Evolutionary conservation across 2,797 vertebrate genomes (phyloP).

Genomic region (Falco cherrug): DNA sequence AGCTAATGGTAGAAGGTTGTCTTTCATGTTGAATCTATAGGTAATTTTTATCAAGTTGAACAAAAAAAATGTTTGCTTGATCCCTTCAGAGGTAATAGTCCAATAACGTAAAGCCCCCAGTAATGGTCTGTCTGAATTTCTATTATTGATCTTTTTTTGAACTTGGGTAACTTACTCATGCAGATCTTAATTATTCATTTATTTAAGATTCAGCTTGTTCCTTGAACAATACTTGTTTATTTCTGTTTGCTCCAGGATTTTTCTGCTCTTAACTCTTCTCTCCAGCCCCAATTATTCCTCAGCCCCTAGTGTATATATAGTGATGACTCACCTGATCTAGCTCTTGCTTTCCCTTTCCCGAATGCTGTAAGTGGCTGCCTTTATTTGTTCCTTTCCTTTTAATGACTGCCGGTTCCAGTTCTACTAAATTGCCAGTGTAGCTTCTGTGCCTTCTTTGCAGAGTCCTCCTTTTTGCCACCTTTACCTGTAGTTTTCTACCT

Average conservation of each 20-base stretch:
- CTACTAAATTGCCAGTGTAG: background rate
- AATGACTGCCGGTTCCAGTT: background rate
- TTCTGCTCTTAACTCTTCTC: background rate
- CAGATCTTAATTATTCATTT: background rate
- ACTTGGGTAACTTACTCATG: background rate
- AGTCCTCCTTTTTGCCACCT: background rate
- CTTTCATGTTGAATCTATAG: background rate
- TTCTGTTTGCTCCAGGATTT: background rate
- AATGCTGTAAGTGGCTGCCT: background rate
- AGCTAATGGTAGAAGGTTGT: background rate
- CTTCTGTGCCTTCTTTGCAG: background rate
- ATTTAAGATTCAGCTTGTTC: background rate
- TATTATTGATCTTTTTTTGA: background rate
- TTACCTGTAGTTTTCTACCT: background rate
- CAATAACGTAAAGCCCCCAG: background rate
- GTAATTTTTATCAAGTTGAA: background rate
- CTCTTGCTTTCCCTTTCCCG: background rate
- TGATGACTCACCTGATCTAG: background rate
- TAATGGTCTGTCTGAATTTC: background rate
- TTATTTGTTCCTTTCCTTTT: background rate
- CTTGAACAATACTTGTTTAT: background rate
- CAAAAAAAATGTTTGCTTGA: fast-evolving
- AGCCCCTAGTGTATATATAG: background rate
- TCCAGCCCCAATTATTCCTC: background rate
- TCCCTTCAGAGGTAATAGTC: background rate